Percentiles rank a stretch among this genome's conserved stretches.
Evolutionary conservation across 2,888 invertebrate genomes (phyloP).

Genomic region (Lepeophtheirus nordmannii): DNA sequence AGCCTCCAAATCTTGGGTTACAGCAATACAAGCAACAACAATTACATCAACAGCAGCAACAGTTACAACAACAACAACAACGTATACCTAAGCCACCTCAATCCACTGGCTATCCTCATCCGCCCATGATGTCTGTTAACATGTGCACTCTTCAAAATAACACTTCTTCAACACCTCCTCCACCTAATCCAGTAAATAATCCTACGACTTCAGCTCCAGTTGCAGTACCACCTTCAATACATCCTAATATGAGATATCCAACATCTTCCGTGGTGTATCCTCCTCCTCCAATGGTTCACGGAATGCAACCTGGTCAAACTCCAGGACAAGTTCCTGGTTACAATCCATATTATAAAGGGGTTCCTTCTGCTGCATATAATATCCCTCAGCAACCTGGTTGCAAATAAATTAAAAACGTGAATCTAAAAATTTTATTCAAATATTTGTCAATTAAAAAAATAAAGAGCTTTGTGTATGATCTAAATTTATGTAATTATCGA

Average conservation of each 20-base stretch:
- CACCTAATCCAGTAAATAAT: background rate
- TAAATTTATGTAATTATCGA: no score
- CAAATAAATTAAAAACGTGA: background rate
- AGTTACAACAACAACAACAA: conserved; percentile 25
- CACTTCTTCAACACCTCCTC: background rate
- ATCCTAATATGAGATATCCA: background rate
- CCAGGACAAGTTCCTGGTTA: background rate
- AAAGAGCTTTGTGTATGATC: no score
- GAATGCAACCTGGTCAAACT: background rate
- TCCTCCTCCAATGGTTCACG: background rate
- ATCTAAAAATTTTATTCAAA: no score
- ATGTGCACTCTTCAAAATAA: background rate
- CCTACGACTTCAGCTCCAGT: background rate
- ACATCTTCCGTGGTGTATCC: background rate
- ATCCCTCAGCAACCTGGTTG: background rate
- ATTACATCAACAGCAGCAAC: conserved; percentile 25
- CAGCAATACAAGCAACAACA: conserved; percentile 22
- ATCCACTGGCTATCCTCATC: background rate
- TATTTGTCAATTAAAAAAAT: no score
- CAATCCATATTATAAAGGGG: background rate
- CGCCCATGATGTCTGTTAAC: background rate
- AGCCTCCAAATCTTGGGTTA: background rate
- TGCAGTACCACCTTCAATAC: background rate
- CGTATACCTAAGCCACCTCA: background rate
- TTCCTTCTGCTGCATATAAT: background rate